Evolutionary conservation across 2,113 vertebrate genomes (phyloP), one percentile per base, ranked within the genome.

Genomic region (Psophia crepitans): DNA sequence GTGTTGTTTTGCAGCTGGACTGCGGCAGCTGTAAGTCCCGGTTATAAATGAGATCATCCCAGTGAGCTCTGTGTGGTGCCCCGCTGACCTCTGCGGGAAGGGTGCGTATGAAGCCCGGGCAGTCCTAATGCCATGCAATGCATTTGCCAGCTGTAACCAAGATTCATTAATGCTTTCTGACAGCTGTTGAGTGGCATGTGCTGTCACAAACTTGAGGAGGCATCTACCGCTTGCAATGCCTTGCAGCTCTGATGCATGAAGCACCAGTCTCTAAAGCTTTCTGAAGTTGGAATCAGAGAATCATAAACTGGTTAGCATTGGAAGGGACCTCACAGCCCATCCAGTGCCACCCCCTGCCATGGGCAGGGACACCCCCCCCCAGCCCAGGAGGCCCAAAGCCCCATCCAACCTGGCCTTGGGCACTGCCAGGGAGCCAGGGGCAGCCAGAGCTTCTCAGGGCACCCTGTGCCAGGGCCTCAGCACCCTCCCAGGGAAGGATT

Each of bases 21-120:
- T 3, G 39, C 26, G 8, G 6, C 41, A 64, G 64, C 60, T 54
- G 14, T 0, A 1, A 11, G 46, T 71, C 14, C 27, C 10, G 0
- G 4, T 26, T 43, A 12, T 4, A 26, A 63, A 35, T 43, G 78
- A 84, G 60, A 74, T 91, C 56, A 84, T 51, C 30, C 48, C 33
- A 1, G 3, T 0, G 61, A 71, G 39, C 58, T 83, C 11, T 23
- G 5, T 0, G 5, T 17, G 68, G 10, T 87, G 77, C 37, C 81
- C 77, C 44, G 9, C 56, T 85, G 91, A 49, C 74, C 64, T 28
- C 32, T 6, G 0, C 23, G 74, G 80, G 69, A 75, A 5, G 60
- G 33, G 24, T 0, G 4, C 70, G 77, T 33, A 14, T 39, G 43
- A 61, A 93, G 77, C 77, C 84, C 46, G 44, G 61, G 35, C 49